These are phyloP conservation scores for Brachionus plicatilis DNA, from an alignment of 1,140 invertebrate species.

Conservation along the genomic window DNA sequence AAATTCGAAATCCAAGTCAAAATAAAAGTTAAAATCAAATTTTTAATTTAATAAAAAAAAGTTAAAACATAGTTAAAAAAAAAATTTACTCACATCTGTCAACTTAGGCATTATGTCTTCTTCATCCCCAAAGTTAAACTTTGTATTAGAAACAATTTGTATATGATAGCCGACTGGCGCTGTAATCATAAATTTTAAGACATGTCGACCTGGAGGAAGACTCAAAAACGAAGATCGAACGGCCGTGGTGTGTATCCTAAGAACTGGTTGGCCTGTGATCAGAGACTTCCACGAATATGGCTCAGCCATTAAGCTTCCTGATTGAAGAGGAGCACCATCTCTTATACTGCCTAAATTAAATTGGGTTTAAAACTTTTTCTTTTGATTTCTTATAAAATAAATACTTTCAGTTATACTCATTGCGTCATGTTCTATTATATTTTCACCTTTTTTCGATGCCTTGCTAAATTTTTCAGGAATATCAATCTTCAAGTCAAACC, in stretches of 20 bases:
- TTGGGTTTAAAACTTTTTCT: neutral
- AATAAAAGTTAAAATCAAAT: too few relatives aligned
- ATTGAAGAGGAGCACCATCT: conserved; percentile 44
- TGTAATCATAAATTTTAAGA: conserved; percentile 51
- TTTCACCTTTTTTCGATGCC: conserved; percentile 45
- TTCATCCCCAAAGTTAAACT: conserved; percentile 55
- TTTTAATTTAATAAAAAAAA: too few relatives aligned
- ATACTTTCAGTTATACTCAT: conserved; percentile 13
- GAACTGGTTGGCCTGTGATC: conserved; percentile 52
- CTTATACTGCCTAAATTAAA: neutral
- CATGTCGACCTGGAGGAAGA: conserved; percentile 46
- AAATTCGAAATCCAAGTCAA: too few relatives aligned
- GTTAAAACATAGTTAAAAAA: neutral
- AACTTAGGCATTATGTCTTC: conserved; percentile 53
- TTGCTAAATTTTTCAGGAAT: conserved; percentile 45
- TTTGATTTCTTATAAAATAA: neutral
- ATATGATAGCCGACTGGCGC: conserved; percentile 52
- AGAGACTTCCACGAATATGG: conserved; percentile 55
- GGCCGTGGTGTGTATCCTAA: conserved; percentile 49
- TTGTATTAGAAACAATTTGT: conserved; percentile 51
- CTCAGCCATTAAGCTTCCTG: conserved; percentile 51
- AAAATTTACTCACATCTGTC: conserved; percentile 47
- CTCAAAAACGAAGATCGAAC: conserved; percentile 42
- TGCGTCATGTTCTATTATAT: conserved; percentile 43
- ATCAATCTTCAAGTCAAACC: conserved; percentile 47